Percentiles rank a stretch among this genome's conserved stretches.
These are phyloP conservation scores for Lasiurus cinereus DNA, from an alignment of 2,113 vertebrate species.

Conservation along the genomic window DNA sequence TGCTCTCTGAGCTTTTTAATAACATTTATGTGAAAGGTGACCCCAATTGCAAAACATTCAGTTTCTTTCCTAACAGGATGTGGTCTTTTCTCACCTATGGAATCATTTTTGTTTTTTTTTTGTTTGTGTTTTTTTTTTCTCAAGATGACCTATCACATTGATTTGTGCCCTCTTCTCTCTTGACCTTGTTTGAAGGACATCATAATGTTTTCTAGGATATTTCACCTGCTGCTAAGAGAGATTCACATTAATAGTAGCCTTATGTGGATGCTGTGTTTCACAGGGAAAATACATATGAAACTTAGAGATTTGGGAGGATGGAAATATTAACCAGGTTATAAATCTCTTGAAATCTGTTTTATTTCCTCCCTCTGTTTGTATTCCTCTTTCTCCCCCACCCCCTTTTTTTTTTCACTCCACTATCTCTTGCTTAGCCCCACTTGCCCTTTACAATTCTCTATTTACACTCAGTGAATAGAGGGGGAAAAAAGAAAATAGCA, in stretches of 20 bases:
- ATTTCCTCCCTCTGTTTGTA: background rate
- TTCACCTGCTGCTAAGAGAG: conserved; percentile 22
- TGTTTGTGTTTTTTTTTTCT: conserved; percentile 37
- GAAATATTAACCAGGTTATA: conserved; percentile 5
- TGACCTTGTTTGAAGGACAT: conserved; percentile 57
- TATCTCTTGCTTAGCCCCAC: background rate
- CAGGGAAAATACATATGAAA: conserved; percentile 43
- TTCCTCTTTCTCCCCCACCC: background rate
- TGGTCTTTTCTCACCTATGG: conserved; percentile 9
- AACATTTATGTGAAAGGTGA: background rate
- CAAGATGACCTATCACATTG: background rate
- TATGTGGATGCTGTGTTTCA: conserved; percentile 7
- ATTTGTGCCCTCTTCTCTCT: background rate
- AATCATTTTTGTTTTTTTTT: background rate
- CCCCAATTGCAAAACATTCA: background rate
- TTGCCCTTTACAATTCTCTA: background rate
- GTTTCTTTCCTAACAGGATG: conserved; percentile 37
- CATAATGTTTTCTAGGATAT: background rate
- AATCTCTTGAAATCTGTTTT: conserved; percentile 6
- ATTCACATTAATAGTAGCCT: conserved; percentile 61
- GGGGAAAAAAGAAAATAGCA: background rate
- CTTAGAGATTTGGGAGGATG: background rate
- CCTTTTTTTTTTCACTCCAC: background rate
- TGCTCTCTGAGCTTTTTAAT: conserved; percentile 36
- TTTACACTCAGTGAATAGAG: background rate